Base-by-base conservation (phyloP, 2,113 vertebrate species). In the Thalassarche chlororhynchos region DNA sequence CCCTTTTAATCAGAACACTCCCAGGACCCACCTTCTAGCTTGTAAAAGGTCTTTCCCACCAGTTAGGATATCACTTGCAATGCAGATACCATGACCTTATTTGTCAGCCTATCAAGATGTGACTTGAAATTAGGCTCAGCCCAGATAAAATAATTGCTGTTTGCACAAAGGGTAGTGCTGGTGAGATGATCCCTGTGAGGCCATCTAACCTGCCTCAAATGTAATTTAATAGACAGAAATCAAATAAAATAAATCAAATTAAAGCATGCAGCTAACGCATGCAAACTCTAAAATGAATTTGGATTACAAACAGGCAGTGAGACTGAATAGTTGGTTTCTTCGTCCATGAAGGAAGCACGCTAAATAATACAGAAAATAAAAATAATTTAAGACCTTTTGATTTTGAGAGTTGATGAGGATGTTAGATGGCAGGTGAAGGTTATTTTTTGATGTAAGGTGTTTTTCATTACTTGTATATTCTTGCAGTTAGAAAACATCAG, bases 171-270 rank as follows among this genome's bases (percentile, higher is more conserved):
- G 49, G 31, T 49, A 62, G 24, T 61, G 32, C 36, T 71, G 32
- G 57, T 20, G 29, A 87, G 32, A 84, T 61, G 36, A 25, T 94
- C 70, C 87, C 87, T 2, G 2, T 25, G 81, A 93, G 74, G 36
- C 62, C 32, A 54, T 34, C 69, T 49, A 91, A 72, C 66, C 54
- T 85, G 49, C 24, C 61, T 89, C 54, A 89, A 85, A 77, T 89
- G 18, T 70, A 83, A 90, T 70, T 89, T 79, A 81, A 84, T 75
- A 81, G 36, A 31, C 62, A 80, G 76, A 84, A 97, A 90, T 93
- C 4, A 80, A 93, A 91, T 81, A 32, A 95, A 93, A 95, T 70
- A 28, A 54, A 93, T 93, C 34, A 84, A 89, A 93, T 90, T 72
- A 83, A 94, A 95, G 31, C 54, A 74, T 77, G 31, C 19, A 80